Conservation (phyloP, 2,113 vertebrate species). For the Tretioscincus oriximinensis region DNA sequence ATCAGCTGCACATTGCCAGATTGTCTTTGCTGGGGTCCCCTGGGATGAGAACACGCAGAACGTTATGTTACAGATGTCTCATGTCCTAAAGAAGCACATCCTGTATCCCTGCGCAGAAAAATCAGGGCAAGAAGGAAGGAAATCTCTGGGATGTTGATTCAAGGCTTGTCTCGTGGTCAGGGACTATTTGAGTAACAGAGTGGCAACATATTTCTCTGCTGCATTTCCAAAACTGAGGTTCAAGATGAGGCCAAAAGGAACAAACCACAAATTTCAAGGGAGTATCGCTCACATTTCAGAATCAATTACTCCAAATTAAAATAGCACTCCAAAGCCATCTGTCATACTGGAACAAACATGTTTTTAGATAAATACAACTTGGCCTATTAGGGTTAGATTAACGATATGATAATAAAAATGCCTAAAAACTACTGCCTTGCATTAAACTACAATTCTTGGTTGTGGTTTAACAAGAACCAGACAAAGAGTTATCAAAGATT, state of each 20-base stretch:
- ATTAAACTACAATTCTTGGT: too few species aligned
- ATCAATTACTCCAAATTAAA: too few species aligned
- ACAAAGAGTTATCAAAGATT: too few species aligned
- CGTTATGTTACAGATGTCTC: conserved; percentile 11
- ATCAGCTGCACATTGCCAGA: not conserved
- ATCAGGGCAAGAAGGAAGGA: conserved; percentile 34
- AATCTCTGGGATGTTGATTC: not conserved
- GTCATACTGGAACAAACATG: too few species aligned
- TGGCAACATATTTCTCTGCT: not conserved
- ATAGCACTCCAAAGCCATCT: too few species aligned
- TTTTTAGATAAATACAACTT: too few species aligned
- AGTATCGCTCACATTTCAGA: too few species aligned
- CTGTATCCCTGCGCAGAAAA: conserved; percentile 7
- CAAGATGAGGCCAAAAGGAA: not conserved
- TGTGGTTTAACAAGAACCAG: too few species aligned
- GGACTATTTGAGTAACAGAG: too few species aligned
- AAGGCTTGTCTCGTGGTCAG: not conserved
- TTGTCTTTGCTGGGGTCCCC: not conserved
- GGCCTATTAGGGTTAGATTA: too few species aligned
- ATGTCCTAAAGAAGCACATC: conserved; percentile 6
- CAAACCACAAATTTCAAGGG: not conserved
- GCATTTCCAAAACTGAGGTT: not conserved
- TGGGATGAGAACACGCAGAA: conserved; percentile 5
- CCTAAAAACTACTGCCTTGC: too few species aligned
- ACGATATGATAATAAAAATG: too few species aligned